These are phyloP conservation scores for Siphlonurus alternatus DNA, from an alignment of 2,888 invertebrate genomes.

Conservation along the genomic window DNA sequence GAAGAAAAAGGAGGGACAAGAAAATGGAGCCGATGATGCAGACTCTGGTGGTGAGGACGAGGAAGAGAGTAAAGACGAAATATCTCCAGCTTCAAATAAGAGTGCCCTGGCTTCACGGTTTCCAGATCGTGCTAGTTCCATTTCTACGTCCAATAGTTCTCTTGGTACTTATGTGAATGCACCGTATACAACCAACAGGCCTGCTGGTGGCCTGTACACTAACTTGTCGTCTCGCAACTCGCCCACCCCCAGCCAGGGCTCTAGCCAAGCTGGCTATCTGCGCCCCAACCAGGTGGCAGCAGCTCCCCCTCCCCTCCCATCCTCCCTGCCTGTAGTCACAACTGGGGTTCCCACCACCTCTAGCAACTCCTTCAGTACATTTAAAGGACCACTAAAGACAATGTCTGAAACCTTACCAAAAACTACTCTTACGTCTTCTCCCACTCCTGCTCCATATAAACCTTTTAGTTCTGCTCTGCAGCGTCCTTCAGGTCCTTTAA, in stretches of 20 bases:
- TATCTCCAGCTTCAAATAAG: constrained; percentile 14
- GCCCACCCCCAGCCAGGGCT: neutral
- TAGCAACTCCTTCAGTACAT: constrained; percentile 1
- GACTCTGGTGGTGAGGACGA: constrained; percentile 8
- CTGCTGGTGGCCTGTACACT: constrained; percentile 6
- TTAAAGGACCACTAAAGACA: constrained; percentile 5
- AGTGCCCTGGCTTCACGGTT: constrained; percentile 15
- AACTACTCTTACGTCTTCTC: constrained; percentile 6
- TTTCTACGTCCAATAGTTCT: neutral
- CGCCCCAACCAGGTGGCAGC: neutral
- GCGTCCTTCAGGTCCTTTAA: neutral
- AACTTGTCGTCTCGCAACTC: neutral
- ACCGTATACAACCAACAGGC: constrained; percentile 12
- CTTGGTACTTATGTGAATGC: constrained; percentile 34
- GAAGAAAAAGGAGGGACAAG: constrained; percentile 25
- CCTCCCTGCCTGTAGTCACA: neutral
- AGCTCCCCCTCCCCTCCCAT: constrained; percentile 2
- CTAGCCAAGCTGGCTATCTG: neutral
- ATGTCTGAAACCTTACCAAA: constrained; percentile 11
- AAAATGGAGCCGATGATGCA: constrained; percentile 17
- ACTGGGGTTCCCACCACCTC: constrained; percentile 1
- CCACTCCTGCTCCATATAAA: neutral
- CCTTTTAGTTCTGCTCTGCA: neutral
- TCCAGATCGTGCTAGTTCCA: constrained; percentile 13
- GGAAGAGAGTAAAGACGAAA: constrained; percentile 10